Conservation (phyloP, 2,113 vertebrate genomes). For the Hippocampus guttulatus region DNA sequence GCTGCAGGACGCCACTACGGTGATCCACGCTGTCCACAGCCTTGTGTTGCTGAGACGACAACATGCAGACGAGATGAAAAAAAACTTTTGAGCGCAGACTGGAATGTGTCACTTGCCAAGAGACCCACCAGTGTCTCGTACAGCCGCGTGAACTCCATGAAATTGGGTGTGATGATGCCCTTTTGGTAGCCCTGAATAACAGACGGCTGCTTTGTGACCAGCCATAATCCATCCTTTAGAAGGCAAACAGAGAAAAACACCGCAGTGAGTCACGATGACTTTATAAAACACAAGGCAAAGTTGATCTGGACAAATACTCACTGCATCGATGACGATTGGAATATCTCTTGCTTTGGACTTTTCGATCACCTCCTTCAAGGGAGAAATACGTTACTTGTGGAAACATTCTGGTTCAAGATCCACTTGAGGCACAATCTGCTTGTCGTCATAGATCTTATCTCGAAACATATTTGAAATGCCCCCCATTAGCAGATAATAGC, state of each 20-base stretch:
- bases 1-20: constrained; percentile 76
- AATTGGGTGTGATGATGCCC: constrained; percentile 92
- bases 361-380: constrained; percentile 84
- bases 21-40: constrained; percentile 78
- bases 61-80: constrained; percentile 13
- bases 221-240: constrained; percentile 91
- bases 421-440: background rate
- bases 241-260: constrained; percentile 23
- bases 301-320: constrained; percentile 71
- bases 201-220: constrained; percentile 85
- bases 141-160: constrained; percentile 88
- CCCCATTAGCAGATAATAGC: background rate
- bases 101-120: background rate
- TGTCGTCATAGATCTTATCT: background rate
- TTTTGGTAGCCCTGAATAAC: constrained; percentile 87
- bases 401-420: background rate
- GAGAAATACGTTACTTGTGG: background rate
- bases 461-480: background rate
- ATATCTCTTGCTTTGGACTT: constrained; percentile 83
- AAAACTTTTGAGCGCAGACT: background rate
- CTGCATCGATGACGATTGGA: constrained; percentile 90
- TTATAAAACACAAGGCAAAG: constrained; percentile 6
- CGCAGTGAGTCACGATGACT: background rate
- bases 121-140: constrained; percentile 87
- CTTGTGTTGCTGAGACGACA: constrained; percentile 74